Conservation (phyloP, 2,113 vertebrate genomes). For the Amazona guildingii region DNA sequence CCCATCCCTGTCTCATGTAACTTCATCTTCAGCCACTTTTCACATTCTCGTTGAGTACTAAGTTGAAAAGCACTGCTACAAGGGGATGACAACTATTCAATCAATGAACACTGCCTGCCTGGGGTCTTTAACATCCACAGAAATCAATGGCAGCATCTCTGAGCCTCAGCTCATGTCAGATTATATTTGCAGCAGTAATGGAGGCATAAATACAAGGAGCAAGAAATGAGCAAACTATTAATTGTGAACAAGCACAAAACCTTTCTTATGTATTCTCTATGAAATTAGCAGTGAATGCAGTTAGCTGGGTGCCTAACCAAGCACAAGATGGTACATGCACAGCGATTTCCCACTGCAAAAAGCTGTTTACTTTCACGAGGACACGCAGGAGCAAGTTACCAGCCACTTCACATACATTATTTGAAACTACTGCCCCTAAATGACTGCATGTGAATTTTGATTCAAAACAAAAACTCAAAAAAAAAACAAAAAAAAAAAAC, state of each 20-base stretch:
- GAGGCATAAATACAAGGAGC: not conserved
- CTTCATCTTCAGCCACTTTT: not conserved
- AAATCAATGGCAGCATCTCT: constrained; percentile 28
- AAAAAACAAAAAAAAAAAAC: not conserved
- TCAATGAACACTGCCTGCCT: not conserved
- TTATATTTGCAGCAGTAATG: not conserved
- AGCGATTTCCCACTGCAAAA: not conserved
- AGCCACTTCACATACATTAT: not conserved
- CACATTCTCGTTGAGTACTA: not conserved
- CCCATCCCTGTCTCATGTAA: not conserved
- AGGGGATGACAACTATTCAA: not conserved
- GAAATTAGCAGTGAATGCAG: not conserved
- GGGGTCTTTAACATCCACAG: constrained; percentile 20
- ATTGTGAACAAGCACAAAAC: not conserved
- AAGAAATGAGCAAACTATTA: constrained; percentile 35
- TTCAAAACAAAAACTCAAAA: not conserved
- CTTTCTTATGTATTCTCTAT: not conserved
- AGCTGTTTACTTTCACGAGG: not conserved
- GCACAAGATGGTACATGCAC: constrained; percentile 16
- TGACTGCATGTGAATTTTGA: not conserved
- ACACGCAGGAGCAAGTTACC: not conserved
- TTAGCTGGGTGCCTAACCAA: not conserved
- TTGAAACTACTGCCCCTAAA: not conserved
- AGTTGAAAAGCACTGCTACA: not conserved
- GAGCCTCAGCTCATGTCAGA: not conserved